A percentile compares a stretch with the other conserved stretches of the same genome.
Conservation (phyloP, 1,140 invertebrate genomes). For the Hycleus cichorii region DNA sequence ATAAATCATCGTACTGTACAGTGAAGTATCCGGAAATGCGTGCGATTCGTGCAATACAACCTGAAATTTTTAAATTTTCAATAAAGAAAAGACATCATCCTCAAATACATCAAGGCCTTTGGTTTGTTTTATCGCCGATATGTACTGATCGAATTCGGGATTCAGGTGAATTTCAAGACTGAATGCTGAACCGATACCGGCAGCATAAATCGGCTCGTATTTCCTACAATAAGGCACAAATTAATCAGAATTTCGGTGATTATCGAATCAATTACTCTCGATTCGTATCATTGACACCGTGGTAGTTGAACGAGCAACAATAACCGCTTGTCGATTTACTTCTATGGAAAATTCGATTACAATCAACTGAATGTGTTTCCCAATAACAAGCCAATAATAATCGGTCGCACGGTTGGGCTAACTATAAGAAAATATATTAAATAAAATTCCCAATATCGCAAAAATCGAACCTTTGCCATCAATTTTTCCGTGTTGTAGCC, state of each 20-base stretch:
- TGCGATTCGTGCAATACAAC: constrained; percentile 12
- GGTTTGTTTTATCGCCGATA: constrained; percentile 6
- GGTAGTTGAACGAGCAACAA: constrained; percentile 16
- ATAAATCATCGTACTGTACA: constrained; percentile 6
- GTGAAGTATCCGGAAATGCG: constrained; percentile 12
- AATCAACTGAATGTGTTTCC: constrained; percentile 5
- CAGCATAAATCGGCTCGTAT: background rate
- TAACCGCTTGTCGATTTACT: constrained; percentile 9
- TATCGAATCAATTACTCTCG: background rate
- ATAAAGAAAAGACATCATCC: no score
- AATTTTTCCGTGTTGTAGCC: constrained; percentile 10
- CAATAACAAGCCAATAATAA: constrained; percentile 12
- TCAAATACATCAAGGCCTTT: constrained; percentile 5
- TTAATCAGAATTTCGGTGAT: background rate
- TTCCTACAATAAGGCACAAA: background rate
- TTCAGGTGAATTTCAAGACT: constrained; percentile 9
- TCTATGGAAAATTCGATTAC: constrained; percentile 2
- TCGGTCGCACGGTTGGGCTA: constrained; percentile 13
- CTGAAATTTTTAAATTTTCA: background rate
- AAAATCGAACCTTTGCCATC: constrained; percentile 7
- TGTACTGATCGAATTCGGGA: constrained; percentile 8
- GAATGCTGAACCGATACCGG: constrained; percentile 9
- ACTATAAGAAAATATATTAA: background rate
- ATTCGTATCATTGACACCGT: background rate
- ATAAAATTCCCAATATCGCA: no score